A percentile compares a stretch with the other conserved stretches of the same genome.
These are phyloP conservation scores for Perizoma affinitatum DNA, from an alignment of 2,888 invertebrate species.

Conservation along the genomic window DNA sequence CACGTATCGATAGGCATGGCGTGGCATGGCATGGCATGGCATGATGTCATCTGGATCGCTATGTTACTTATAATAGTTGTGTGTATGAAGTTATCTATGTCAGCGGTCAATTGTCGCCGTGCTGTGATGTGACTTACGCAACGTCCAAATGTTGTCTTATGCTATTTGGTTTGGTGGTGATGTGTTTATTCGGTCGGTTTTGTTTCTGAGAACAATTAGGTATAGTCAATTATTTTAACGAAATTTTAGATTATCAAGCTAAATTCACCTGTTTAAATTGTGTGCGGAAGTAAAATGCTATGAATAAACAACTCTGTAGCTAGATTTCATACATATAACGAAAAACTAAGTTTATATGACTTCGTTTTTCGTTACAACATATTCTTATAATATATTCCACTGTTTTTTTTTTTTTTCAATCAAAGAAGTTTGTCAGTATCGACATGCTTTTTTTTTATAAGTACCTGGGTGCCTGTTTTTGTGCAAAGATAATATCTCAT, in stretches of 20 bases:
- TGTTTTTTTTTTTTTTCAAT: neutral
- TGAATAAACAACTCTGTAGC: too few relatives aligned
- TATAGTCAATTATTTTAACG: constrained; percentile 5
- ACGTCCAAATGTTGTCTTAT: constrained; percentile 23
- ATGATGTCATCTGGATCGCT: constrained; percentile 43
- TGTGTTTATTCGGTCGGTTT: constrained; percentile 17
- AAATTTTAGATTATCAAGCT: constrained; percentile 1
- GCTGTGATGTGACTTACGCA: constrained; percentile 28
- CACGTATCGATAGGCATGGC: constrained; percentile 21
- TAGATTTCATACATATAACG: too few relatives aligned
- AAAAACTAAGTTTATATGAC: too few relatives aligned
- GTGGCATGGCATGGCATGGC: constrained; percentile 40
- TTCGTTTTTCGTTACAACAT: constrained; percentile 1
- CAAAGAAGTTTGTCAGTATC: neutral
- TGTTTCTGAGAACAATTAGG: constrained; percentile 14
- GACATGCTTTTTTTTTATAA: too few relatives aligned
- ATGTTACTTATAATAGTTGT: constrained; percentile 7
- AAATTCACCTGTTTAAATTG: constrained; percentile 8
- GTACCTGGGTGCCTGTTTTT: too few relatives aligned
- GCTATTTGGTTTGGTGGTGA: constrained; percentile 21
- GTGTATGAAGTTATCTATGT: constrained; percentile 21
- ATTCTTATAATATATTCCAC: neutral
- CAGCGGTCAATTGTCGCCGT: constrained; percentile 32
- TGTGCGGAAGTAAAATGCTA: too few relatives aligned
- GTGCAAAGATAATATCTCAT: too few relatives aligned